These are phyloP conservation scores for Homalodisca vitripennis DNA, from an alignment of 1,140 invertebrate genomes.

Conservation along the genomic window DNA sequence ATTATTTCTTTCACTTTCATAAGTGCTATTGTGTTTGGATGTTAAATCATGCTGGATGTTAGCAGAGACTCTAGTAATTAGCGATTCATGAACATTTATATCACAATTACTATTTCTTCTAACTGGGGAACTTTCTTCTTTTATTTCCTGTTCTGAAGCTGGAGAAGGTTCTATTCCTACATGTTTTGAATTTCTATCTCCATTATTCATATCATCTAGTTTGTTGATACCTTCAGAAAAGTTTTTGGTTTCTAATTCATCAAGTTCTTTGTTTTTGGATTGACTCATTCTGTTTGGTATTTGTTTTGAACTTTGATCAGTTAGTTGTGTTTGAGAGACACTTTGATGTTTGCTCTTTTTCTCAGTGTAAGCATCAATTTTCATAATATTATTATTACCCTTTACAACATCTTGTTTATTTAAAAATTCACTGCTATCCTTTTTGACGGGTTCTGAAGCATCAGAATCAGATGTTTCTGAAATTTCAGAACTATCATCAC, in stretches of 20 bases:
- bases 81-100: background rate
- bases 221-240: no score
- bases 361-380: no score
- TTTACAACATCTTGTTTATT: background rate
- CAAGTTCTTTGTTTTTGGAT: no score
- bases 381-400: slow-evolving; percentile 2
- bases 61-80: background rate
- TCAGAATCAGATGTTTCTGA: no score
- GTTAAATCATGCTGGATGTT: background rate
- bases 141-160: background rate
- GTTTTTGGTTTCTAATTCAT: no score
- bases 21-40: slow-evolving; percentile 23
- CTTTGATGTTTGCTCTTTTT: no score
- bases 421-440: no score
- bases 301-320: no score
- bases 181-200: background rate
- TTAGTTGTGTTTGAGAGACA: no score
- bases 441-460: no score
- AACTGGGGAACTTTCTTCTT: slow-evolving; percentile 5
- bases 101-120: slow-evolving; percentile 1
- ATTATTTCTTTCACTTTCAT: slow-evolving; percentile 33
- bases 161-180: background rate
- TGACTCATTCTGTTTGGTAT: no score
- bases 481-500: background rate
- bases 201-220: no score